These are phyloP conservation scores for Spinibarbus caldwelli DNA, from an alignment of 2,797 vertebrate species.

Conservation along the genomic window DNA sequence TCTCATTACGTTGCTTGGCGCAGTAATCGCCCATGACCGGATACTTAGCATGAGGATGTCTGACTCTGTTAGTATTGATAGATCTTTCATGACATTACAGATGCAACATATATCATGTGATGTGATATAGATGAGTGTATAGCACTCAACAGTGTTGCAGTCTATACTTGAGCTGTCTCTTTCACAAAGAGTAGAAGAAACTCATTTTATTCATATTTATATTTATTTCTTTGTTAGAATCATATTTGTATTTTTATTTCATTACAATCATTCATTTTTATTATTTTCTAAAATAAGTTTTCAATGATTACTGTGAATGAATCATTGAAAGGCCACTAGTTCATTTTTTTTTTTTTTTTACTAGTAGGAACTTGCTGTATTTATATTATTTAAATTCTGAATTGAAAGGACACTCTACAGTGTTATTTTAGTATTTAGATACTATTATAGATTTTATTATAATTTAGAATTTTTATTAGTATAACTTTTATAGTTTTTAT, in stretches of 20 bases:
- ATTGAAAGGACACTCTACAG: not conserved
- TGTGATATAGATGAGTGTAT: not conserved
- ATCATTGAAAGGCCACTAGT: not conserved
- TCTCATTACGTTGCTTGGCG: not conserved
- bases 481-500: too few relatives aligned
- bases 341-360: not conserved
- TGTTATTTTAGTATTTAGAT: not conserved
- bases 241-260: not conserved
- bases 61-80: slow-evolving; percentile 40
- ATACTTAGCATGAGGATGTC: too few relatives aligned
- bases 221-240: not conserved
- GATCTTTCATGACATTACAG: slow-evolving; percentile 14
- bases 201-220: not conserved
- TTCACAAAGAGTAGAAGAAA: not conserved
- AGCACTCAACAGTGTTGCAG: not conserved
- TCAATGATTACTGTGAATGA: not conserved
- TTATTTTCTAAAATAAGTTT: too few relatives aligned
- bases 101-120: slow-evolving; percentile 9
- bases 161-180: not conserved
- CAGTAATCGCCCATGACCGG: not conserved
- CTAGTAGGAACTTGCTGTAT: not conserved
- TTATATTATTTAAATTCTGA: not conserved
- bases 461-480: not conserved
- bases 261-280: not conserved
- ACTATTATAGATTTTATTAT: not conserved